Conservation (phyloP, 2,113 vertebrate species). For the Brachyhypopomus occidentalis region DNA sequence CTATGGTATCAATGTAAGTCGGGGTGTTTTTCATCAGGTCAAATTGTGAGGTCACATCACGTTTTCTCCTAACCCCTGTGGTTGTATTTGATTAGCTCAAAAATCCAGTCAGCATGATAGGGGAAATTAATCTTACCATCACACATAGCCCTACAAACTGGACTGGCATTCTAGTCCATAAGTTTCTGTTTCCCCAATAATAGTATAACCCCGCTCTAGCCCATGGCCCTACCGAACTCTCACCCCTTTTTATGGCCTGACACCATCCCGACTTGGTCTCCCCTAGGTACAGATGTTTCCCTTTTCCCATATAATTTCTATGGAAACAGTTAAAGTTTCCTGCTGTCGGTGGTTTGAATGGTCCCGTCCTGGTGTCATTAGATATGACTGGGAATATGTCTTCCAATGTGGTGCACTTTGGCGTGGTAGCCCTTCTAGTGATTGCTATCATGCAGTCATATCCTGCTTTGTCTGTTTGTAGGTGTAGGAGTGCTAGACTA, state of each 20-base stretch:
- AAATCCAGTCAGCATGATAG: not conserved
- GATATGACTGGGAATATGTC: not conserved
- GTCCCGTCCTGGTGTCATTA: not conserved
- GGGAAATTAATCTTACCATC: conserved; percentile 3
- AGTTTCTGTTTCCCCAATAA: not conserved
- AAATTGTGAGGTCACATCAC: not conserved
- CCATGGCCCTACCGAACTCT: not conserved
- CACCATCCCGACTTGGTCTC: not conserved
- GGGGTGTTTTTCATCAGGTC: not conserved
- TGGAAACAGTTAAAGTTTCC: not conserved
- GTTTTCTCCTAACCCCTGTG: not conserved
- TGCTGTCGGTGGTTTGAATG: not conserved
- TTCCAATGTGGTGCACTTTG: no score
- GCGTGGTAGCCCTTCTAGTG: no score
- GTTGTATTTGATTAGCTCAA: not conserved
- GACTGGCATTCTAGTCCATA: not conserved
- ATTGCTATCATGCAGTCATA: no score
- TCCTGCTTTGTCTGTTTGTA: no score
- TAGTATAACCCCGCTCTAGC: not conserved
- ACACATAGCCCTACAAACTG: not conserved
- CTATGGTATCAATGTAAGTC: not conserved
- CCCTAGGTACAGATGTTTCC: not conserved
- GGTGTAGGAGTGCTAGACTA: no score
- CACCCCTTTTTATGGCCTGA: not conserved
- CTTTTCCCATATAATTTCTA: not conserved